These are phyloP conservation scores for Lordiphosa mommai DNA, from an alignment of 1,140 invertebrate genomes.

Conservation along the genomic window DNA sequence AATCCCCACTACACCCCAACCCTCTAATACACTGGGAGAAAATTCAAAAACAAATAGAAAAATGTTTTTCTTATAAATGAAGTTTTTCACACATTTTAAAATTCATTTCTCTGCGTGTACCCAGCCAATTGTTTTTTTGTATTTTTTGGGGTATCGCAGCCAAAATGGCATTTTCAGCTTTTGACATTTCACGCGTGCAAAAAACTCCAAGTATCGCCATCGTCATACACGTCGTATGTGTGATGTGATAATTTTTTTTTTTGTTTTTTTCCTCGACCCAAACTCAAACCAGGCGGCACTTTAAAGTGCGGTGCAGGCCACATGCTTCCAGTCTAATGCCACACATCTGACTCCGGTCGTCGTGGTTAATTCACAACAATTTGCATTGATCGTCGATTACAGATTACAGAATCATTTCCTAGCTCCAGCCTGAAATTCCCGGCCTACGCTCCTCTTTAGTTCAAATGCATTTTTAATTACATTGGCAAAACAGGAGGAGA, in stretches of 20 bases:
- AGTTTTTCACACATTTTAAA: too few relatives aligned
- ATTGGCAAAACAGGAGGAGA: slow-evolving; percentile 48
- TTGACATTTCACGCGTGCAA: slow-evolving; percentile 75
- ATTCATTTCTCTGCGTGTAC: too few relatives aligned
- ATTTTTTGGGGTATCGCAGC: background rate
- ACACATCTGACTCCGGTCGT: slow-evolving; percentile 51
- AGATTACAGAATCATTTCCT: slow-evolving; percentile 38
- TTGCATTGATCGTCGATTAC: slow-evolving; percentile 63
- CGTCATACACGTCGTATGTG: slow-evolving; percentile 72
- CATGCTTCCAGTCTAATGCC: slow-evolving; percentile 20
- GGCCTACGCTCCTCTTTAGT: slow-evolving; percentile 56
- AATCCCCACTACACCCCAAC: slow-evolving; percentile 7
- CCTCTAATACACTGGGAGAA: background rate
- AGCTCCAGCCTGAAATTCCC: background rate
- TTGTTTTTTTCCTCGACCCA: slow-evolving; percentile 27
- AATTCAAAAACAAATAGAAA: background rate
- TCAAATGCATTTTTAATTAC: slow-evolving; percentile 75
- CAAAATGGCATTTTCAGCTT: slow-evolving; percentile 72
- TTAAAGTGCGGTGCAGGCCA: slow-evolving; percentile 15
- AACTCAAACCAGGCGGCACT: slow-evolving; percentile 31
- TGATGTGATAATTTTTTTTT: slow-evolving; percentile 69
- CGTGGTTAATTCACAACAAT: slow-evolving; percentile 65
- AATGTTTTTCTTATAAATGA: background rate
- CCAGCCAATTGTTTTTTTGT: too few relatives aligned
- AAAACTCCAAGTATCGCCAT: slow-evolving; percentile 7